These are phyloP conservation scores for Cynopterus sphinx DNA, from an alignment of 2,797 vertebrate species.

Conservation along the genomic window DNA sequence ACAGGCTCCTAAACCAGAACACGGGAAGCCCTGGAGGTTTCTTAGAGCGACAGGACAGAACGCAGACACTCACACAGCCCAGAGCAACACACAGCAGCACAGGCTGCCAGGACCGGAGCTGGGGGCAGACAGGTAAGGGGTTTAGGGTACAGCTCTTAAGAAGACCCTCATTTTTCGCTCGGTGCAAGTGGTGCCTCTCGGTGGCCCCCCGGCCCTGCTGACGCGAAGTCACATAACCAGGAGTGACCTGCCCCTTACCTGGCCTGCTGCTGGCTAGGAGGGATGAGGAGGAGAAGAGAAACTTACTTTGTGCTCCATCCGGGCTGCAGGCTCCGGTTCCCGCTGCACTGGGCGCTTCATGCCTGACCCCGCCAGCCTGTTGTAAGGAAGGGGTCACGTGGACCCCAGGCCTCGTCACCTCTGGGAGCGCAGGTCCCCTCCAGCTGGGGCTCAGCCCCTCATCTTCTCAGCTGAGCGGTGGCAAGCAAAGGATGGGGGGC, in stretches of 20 bases:
- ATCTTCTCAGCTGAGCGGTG: no score
- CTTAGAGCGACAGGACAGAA: background rate
- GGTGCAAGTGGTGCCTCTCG: background rate
- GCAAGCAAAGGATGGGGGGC: background rate
- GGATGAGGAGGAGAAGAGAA: background rate
- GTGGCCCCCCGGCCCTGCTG: background rate
- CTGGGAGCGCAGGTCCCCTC: background rate
- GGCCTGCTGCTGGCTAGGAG: background rate
- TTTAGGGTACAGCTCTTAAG: background rate
- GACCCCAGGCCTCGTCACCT: background rate
- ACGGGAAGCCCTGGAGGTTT: background rate
- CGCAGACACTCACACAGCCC: background rate
- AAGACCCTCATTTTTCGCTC: background rate
- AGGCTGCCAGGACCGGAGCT: background rate
- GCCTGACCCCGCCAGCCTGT: no score
- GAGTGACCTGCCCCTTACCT: background rate
- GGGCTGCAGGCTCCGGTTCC: background rate
- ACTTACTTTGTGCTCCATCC: background rate
- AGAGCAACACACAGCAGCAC: background rate
- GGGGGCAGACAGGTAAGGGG: background rate
- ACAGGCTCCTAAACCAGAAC: background rate
- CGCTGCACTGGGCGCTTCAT: background rate
- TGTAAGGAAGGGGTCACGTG: no score
- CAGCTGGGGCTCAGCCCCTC: no score
- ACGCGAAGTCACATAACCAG: background rate